Percentiles rank a stretch among this genome's conserved stretches.
Conservation (phyloP, 2,113 vertebrate species). For the Toxotes jaculatrix region DNA sequence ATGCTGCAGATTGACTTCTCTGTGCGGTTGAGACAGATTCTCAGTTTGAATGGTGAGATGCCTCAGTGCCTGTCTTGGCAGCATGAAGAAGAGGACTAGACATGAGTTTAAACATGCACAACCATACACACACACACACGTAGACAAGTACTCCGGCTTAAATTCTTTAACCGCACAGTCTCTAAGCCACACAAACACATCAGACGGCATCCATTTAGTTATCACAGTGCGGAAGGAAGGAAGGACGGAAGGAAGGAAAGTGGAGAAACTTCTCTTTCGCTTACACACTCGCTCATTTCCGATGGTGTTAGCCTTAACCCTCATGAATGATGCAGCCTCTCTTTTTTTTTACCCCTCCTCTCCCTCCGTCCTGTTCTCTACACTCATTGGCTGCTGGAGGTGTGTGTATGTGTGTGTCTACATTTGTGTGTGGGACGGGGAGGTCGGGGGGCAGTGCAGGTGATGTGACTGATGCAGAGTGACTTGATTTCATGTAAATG, state of each 20-base stretch:
- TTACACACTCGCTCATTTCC: conserved; percentile 54
- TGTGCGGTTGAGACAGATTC: conserved; percentile 59
- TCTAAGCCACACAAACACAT: conserved; percentile 27
- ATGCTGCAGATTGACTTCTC: conserved; percentile 47
- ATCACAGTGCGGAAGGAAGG: conserved; percentile 35
- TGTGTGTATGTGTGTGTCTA: conserved; percentile 36
- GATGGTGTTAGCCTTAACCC: conserved; percentile 72
- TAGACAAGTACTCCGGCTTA: background rate
- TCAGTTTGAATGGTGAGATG: conserved; percentile 49
- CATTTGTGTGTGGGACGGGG: conserved; percentile 13
- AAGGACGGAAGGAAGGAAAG: conserved; percentile 32
- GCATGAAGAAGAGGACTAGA: conserved; percentile 44
- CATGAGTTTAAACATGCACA: conserved; percentile 50
- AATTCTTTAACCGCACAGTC: background rate
- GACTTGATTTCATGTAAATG: conserved; percentile 95
- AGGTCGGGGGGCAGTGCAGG: conserved; percentile 79
- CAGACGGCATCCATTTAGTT: conserved; percentile 62
- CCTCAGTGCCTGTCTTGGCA: conserved; percentile 41
- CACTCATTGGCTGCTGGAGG: conserved; percentile 65
- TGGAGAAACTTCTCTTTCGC: conserved; percentile 65
- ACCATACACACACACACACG: background rate
- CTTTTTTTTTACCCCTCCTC: background rate
- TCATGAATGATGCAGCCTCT: conserved; percentile 81
- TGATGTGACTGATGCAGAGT: conserved; percentile 92
- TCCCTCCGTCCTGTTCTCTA: conserved; percentile 15